Percentiles rank a stretch among this genome's conserved stretches.
phyloP scores from a whole-genome alignment of 2,888 invertebrate genomes.

The Xestia ashworthii region DNA sequence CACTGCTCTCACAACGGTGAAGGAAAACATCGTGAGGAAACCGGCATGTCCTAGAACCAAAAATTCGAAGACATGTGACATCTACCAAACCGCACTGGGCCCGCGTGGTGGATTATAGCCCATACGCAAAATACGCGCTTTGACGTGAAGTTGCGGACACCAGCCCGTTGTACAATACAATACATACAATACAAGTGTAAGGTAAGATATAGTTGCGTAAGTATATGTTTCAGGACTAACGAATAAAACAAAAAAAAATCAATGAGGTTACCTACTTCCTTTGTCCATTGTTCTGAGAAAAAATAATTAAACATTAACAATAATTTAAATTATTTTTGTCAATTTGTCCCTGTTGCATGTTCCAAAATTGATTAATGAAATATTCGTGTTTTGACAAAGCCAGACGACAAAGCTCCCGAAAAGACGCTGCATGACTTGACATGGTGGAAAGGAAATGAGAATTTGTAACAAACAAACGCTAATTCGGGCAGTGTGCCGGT shows the following conservation, averaged over 20 bases:
- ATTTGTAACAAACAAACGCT: not conserved
- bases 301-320: not conserved
- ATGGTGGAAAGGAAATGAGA: not conserved
- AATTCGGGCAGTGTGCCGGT: constrained; percentile 12
- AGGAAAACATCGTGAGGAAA: no score
- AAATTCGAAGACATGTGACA: no score
- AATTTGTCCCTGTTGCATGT: not conserved
- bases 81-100: no score
- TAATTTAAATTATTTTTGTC: constrained; percentile 1
- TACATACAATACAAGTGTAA: no score
- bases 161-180: no score
- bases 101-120: no score
- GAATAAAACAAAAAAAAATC: not conserved
- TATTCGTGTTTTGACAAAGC: not conserved
- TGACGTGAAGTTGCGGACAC: no score
- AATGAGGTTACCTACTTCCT: not conserved
- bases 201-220: no score
- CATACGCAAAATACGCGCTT: no score
- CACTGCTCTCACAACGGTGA: no score
- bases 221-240: not conserved
- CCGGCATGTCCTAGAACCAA: no score
- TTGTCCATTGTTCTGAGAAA: constrained; percentile 3
- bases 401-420: constrained; percentile 9
- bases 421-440: not conserved
- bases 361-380: constrained; percentile 3